Base-by-base conservation (phyloP, 2,888 invertebrate genomes). In the Adelognathus sp. region DNA sequence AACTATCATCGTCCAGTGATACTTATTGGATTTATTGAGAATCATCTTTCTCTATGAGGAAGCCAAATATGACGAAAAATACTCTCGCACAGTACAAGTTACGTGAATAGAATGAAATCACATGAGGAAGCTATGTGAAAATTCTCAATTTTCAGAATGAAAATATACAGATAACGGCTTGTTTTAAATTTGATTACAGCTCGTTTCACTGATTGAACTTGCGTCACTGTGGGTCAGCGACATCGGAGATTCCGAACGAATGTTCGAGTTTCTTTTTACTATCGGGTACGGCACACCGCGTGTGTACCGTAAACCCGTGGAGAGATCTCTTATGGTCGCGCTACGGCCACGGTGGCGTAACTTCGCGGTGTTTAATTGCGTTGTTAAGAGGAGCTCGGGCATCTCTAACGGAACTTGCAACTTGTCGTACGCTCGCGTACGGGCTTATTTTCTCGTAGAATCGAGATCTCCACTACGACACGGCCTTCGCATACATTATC, bases 351-450 rank as follows among this genome's bases (percentile, higher is more conserved):
- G 70, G 69, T 70, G 70, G 75, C 56, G 69, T 54, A 70, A 61
- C 56, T 66, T 74, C 60, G 41, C 69, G 75, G 69, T 61, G 52
- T 82, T 78, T 82, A 81, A 81, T 82, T 81, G 81, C 80, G 79
- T 79, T 82, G 74, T 79, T 78, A 73, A 81, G 78, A 77, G 70
- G 24, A 36, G 24, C 44, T 14, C 33, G 29, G 24, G 31, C 31
- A 61, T 61, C 33, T 52, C 63, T 81, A 81, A 81, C 80, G 80
- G 81, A 41, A 81, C 61, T 54, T 72, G 39, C 16, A 58, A 58
- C 41, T 61, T 78, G 64, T 78, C 74, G 73, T 50, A 52, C 41
- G 66, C 54, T 2, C 16, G 33, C 16, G 33, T 31, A 18, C 44
- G 18, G 9, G 36, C n/a, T n/a, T n/a, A n/a, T 66, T 66, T n/a